A percentile compares a stretch with the other conserved stretches of the same genome.
Evolutionary conservation across 2,113 vertebrate species (phyloP).

Genomic region (Copsychus sechellarum): DNA sequence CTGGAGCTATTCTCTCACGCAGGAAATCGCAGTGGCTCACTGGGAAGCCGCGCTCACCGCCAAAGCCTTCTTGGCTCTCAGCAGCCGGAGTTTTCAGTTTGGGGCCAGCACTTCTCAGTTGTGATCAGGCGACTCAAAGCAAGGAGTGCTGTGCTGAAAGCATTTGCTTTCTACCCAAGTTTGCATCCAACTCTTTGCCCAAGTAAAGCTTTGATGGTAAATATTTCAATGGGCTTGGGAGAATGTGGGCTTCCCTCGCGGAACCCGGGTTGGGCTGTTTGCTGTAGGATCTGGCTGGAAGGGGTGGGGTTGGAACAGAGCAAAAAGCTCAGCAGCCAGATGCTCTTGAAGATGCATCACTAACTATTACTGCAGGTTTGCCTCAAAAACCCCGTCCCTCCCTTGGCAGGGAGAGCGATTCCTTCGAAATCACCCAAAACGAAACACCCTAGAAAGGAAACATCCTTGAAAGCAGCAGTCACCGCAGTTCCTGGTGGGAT

Average conservation of each 20-base stretch:
- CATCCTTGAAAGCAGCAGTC: slow-evolving; percentile 44
- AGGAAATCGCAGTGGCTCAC: not conserved
- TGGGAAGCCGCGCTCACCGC: not conserved
- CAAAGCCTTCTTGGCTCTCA: slow-evolving; percentile 53
- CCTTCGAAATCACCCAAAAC: not conserved
- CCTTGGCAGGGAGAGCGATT: not conserved
- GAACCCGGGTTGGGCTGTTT: not conserved
- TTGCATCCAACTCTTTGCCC: not conserved
- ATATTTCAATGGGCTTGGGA: not conserved
- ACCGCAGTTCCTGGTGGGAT: slow-evolving; percentile 2
- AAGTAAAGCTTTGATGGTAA: not conserved
- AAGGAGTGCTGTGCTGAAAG: slow-evolving; percentile 28
- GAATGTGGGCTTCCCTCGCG: fast-evolving
- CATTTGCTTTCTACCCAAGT: slow-evolving; percentile 55
- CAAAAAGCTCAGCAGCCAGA: not conserved
- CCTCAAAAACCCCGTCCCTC: not conserved
- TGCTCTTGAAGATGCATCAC: not conserved
- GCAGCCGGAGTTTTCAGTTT: slow-evolving; percentile 4
- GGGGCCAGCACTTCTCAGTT: slow-evolving; percentile 53
- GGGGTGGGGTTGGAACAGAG: not conserved
- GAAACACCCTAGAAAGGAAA: slow-evolving; percentile 34
- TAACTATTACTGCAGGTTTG: not conserved
- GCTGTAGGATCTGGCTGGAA: not conserved
- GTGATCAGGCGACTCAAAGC: slow-evolving; percentile 34
- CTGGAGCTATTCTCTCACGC: not conserved